A percentile compares a stretch with the other conserved stretches of the same genome.
These are phyloP conservation scores for Puntigrus tetrazona DNA, from an alignment of 2,113 vertebrate genomes.

Conservation along the genomic window DNA sequence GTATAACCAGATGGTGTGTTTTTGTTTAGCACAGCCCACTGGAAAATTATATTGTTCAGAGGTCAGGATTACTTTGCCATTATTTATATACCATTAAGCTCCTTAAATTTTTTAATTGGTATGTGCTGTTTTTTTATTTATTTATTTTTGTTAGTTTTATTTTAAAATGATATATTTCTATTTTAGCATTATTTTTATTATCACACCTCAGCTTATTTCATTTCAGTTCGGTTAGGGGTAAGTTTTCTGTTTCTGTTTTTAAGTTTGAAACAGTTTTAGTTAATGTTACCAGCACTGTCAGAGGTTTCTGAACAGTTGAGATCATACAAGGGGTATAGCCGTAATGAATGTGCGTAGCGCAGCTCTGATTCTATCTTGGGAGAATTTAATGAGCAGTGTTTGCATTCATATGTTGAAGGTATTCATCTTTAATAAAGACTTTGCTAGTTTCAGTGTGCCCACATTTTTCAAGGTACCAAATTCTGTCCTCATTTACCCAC, in stretches of 20 bases:
- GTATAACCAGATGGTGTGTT: neutral
- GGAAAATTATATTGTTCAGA: neutral
- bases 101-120: too few species aligned
- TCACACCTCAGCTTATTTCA: too few species aligned
- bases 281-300: neutral
- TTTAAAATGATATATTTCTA: too few species aligned
- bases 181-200: too few species aligned
- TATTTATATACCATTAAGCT: neutral
- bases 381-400: neutral
- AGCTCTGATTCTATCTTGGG: neutral
- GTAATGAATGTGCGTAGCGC: neutral
- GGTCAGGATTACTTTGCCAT: neutral
- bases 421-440: neutral
- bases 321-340: neutral
- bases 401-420: neutral
- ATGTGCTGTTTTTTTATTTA: neutral
- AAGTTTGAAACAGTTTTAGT: neutral
- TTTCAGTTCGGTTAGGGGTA: too few species aligned
- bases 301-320: neutral
- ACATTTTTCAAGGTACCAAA: neutral
- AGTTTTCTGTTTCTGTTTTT: too few species aligned
- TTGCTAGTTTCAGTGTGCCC: neutral
- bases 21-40: neutral
- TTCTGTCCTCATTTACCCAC: neutral
- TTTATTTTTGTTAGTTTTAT: neutral